A percentile compares a stretch with the other conserved stretches of the same genome.
Conservation (phyloP, 2,888 invertebrate species). For the Tenthredo livida region DNA sequence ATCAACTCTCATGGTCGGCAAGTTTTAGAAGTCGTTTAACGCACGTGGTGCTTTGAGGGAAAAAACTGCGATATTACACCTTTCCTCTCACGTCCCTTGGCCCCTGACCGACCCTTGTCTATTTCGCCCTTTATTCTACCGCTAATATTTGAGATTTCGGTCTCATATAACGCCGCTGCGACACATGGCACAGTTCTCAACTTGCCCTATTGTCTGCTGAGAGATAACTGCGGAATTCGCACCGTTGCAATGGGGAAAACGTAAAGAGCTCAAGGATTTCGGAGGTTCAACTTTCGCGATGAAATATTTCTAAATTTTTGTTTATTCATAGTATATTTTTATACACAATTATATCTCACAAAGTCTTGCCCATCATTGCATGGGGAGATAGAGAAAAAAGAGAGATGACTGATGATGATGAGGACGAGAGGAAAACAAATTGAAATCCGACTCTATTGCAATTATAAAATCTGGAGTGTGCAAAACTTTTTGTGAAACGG, state of each 20-base stretch:
- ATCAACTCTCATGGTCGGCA: slow-evolving; percentile 10
- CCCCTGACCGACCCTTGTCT: background rate
- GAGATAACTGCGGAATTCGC: background rate
- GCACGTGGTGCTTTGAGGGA: slow-evolving; percentile 28
- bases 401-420: too few relatives aligned
- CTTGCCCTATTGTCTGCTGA: slow-evolving; percentile 42
- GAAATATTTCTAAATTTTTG: background rate
- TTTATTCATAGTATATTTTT: too few relatives aligned
- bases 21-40: slow-evolving; percentile 47
- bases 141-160: slow-evolving; percentile 74
- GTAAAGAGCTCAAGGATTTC: background rate
- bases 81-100: slow-evolving; percentile 2
- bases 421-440: too few relatives aligned
- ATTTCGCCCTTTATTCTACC: slow-evolving; percentile 28
- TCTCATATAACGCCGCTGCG: slow-evolving; percentile 68
- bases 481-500: too few relatives aligned
- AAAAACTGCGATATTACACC: slow-evolving; percentile 43
- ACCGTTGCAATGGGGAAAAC: background rate
- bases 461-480: too few relatives aligned
- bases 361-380: too few relatives aligned
- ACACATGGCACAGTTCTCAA: slow-evolving; percentile 73
- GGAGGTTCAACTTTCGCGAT: background rate
- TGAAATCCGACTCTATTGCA: too few relatives aligned
- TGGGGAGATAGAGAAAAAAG: too few relatives aligned
- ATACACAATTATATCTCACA: background rate